Evolutionary conservation across 2,113 vertebrate genomes (phyloP), one percentile per base, ranked within the genome.

Genomic region (Arvicanthis niloticus): DNA sequence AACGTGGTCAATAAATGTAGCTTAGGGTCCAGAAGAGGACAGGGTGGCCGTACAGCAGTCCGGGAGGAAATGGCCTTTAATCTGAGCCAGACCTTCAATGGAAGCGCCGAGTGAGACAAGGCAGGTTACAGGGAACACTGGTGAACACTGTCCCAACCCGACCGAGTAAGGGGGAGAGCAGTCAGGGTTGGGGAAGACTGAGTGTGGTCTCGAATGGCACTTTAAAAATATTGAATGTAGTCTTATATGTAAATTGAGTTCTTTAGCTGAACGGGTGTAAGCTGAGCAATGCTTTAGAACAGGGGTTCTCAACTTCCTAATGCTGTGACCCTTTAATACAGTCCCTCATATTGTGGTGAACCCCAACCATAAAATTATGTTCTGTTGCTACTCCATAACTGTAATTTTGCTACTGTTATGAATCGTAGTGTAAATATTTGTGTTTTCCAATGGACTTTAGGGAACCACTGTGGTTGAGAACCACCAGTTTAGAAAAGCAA

Each of bases 181-280:
- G 34, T 60, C 67, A 72, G 37, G 72, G 48, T 5, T 68, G 53
- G n/a, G 37, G 34, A 37, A 62, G 77, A n/a, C 8, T 26, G 31
- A 34, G 26, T 29, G 19, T 21, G 56, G 56, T 51, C 42, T 81
- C 24, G n/a, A 88, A 90, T 72, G n/a, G 17, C 65, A 17, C 75
- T 22, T 22, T 72, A 26, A 80, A 88, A 62, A 77, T 22, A 13
- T 22, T 3, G 78, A 31, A 37, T 45, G 84, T 88, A 24, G 48
- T 31, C 92, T 56, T 91, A 0, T 42, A 81, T 67, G 16, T 67
- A 78, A 89, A 81, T 84, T n/a, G 26, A 65, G 15, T 13, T 84
- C 91, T 67, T 22, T 5, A 92, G n/a, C 40, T 92, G 87, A 93
- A 93, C 85, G 13, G 40, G 73, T 88, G 10, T 70, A 72, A 92